A percentile compares a stretch with the other conserved stretches of the same genome.
phyloP scores from a whole-genome alignment of 2,888 invertebrate genomes.

The Oligia fasciuncula region DNA sequence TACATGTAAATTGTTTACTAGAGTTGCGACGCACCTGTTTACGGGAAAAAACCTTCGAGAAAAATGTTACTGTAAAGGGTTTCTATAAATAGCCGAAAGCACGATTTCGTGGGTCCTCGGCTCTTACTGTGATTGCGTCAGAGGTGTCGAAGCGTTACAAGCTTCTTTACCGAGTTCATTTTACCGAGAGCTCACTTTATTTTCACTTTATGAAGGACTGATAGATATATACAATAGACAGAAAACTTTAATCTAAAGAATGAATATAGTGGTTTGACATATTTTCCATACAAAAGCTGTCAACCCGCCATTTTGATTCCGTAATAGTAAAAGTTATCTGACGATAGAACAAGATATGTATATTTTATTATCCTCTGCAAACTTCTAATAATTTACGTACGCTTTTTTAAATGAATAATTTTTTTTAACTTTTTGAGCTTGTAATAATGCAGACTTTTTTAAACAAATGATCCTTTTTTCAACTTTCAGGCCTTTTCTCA shows the following conservation, averaged over 20 bases:
- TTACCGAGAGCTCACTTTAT: background rate
- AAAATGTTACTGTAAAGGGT: slow-evolving; percentile 4
- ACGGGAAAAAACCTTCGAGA: background rate
- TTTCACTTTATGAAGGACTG: background rate
- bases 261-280: background rate
- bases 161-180: background rate
- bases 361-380: too few species aligned
- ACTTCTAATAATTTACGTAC: background rate
- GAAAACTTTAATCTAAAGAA: background rate
- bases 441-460: too few species aligned
- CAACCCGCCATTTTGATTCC: background rate
- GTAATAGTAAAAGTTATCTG: background rate
- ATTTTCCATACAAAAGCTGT: background rate
- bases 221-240: background rate
- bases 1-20: background rate
- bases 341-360: background rate
- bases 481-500: too few species aligned
- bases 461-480: too few species aligned
- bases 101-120: background rate
- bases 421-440: too few species aligned
- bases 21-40: background rate
- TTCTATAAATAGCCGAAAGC: slow-evolving; percentile 5
- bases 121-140: slow-evolving; percentile 14
- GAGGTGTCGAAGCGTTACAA: slow-evolving; percentile 2
- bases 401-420: background rate